Evolutionary conservation across 1,140 invertebrate genomes (phyloP).

Genomic region (Coenobita brevimanus): DNA sequence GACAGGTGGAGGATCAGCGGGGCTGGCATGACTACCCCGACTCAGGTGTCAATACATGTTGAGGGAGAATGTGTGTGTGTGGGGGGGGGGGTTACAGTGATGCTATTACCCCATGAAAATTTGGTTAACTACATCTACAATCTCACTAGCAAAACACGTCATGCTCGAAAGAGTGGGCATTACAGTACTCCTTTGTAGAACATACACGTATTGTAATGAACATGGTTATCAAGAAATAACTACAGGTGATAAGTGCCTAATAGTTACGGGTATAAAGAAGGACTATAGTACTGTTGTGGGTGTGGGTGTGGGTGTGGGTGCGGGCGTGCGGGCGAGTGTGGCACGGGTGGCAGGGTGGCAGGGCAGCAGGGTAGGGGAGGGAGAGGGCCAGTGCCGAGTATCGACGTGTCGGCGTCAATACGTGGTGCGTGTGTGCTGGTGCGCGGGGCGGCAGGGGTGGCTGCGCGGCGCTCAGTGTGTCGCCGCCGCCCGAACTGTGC

Average conservation of each 20-base stretch:
- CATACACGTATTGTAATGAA: no score
- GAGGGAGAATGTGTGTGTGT: no score
- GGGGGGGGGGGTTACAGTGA: no score
- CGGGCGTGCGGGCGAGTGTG: constrained; percentile 49
- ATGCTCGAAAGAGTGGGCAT: no score
- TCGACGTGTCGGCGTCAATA: constrained; percentile 43
- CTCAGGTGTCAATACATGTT: neutral
- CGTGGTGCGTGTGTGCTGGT: constrained; percentile 54
- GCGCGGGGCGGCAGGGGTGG: constrained; percentile 21
- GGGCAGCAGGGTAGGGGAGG: neutral
- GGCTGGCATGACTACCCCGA: no score
- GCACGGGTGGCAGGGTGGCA: neutral
- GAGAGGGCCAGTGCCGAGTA: neutral
- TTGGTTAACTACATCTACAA: no score
- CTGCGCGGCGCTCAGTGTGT: constrained; percentile 35
- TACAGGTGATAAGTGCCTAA: no score
- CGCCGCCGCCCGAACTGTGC: constrained; percentile 34
- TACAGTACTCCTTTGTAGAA: no score
- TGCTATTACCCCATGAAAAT: no score
- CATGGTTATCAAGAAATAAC: no score
- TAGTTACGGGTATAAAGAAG: neutral
- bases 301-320: constrained; percentile 22
- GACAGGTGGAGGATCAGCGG: neutral
- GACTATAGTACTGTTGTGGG: neutral
- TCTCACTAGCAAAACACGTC: no score